Conservation (phyloP, 2,113 vertebrate species). For the Odocoileus virginianus region DNA sequence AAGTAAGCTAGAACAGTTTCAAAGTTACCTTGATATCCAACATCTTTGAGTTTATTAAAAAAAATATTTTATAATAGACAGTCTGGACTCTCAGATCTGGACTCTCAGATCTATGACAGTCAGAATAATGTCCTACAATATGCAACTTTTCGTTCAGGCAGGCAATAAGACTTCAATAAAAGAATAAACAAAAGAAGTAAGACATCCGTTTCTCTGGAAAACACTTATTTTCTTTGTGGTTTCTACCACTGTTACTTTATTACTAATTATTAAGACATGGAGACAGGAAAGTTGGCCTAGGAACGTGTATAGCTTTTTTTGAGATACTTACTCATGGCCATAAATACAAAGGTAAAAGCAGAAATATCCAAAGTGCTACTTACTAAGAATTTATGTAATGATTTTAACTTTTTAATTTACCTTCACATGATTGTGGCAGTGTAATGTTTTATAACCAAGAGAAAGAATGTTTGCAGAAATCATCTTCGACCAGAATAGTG, state of each 20-base stretch:
- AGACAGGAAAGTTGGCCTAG: slow-evolving; percentile 16
- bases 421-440: background rate
- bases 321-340: slow-evolving; percentile 31
- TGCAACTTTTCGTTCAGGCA: background rate
- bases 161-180: background rate
- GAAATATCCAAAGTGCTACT: background rate
- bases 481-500: background rate
- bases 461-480: background rate
- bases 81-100: background rate
- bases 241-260: slow-evolving; percentile 23
- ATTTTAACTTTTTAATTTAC: slow-evolving; percentile 23
- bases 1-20: background rate
- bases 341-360: slow-evolving; percentile 53
- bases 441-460: background rate
- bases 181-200: background rate
- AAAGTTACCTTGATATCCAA: background rate
- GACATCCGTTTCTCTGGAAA: background rate
- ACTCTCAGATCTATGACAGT: background rate
- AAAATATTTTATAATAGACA: background rate
- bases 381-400: background rate
- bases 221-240: background rate
- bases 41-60: background rate
- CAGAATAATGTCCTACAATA: background rate
- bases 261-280: background rate
- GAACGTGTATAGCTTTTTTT: background rate